phyloP scores from a whole-genome alignment of 2,797 vertebrate genomes.

The Rhynchotus rufescens region DNA sequence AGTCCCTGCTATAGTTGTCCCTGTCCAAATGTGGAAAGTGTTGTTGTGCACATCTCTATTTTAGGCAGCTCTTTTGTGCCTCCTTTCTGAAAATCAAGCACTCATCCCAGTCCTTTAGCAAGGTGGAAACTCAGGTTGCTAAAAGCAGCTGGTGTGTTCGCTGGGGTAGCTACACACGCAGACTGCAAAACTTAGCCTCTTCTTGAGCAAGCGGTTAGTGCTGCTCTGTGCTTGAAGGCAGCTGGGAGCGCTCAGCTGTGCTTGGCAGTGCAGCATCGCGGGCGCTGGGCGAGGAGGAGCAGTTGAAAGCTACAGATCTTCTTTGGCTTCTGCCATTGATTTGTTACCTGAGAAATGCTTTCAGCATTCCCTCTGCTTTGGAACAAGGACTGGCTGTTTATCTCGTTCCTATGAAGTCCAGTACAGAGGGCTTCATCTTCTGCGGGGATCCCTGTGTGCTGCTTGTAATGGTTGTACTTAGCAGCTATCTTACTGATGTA shows the following conservation, averaged over 20 bases:
- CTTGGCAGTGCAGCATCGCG: background rate
- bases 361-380: background rate
- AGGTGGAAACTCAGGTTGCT: background rate
- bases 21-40: background rate
- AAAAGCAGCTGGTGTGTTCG: background rate
- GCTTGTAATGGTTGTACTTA: background rate
- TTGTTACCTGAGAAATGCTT: background rate
- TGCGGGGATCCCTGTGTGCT: background rate
- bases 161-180: background rate
- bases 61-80: background rate
- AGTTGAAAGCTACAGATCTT: background rate
- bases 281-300: background rate
- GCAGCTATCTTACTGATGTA: background rate
- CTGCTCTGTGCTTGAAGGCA: background rate
- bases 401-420: background rate
- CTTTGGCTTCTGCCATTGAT: background rate
- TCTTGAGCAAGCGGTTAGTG: background rate
- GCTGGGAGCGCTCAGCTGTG: background rate
- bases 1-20: background rate
- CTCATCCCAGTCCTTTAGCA: background rate
- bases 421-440: background rate
- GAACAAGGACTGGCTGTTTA: background rate
- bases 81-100: background rate
- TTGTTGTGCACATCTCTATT: accelerated
- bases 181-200: background rate